Evolutionary conservation across 2,113 vertebrate species (phyloP), one percentile per base, ranked within the genome.

Genomic region (Campylomormyrus tamandua): DNA sequence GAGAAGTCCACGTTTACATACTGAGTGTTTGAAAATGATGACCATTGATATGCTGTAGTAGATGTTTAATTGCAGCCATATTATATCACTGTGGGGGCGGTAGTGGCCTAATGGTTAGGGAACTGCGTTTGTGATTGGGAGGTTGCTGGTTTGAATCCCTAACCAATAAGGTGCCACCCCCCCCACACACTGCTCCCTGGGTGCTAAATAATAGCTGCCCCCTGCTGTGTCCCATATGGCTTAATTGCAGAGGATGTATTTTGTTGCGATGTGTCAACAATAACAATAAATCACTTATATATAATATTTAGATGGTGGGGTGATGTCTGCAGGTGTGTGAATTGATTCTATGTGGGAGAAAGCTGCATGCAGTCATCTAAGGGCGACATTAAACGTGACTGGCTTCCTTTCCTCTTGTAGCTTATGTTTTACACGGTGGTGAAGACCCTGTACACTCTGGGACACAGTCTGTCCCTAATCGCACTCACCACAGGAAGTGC

Each of bases 401-500:
- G 31, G 39, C 85, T 87, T 35, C 3, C 8, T 93, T 70, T 93
- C 92, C 92, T 92, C 80, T 92, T 88, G 3, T 92, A 98, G 97
- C 92, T 96, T 88, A 91, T 95, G 0, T 98, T 99, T 93, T 98
- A 96, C n/a, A 50, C 96, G 89, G 94, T 97, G 45, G 97, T 98
- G 92, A 96, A 96, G 94, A 95, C 97, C 48, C 89, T 98, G 90
- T 99, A 98, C 91, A 99, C 97, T 0, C 93, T 98, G 89, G 98
- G 98, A 91, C 96, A 99, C 95, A 97, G 97, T 0, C 92, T 96
- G 83, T 99, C 98, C 27, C 91, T 99, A 90, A 95, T 98, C 91
- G 96, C 98, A 85, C 97, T 98, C 19, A 96, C 95, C 62, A 97
- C 96, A 0, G 97, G 97, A 88, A 97, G 97, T 62, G 93, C 97